Conservation (phyloP, 2,113 vertebrate species). For the Labeo rohita region DNA sequence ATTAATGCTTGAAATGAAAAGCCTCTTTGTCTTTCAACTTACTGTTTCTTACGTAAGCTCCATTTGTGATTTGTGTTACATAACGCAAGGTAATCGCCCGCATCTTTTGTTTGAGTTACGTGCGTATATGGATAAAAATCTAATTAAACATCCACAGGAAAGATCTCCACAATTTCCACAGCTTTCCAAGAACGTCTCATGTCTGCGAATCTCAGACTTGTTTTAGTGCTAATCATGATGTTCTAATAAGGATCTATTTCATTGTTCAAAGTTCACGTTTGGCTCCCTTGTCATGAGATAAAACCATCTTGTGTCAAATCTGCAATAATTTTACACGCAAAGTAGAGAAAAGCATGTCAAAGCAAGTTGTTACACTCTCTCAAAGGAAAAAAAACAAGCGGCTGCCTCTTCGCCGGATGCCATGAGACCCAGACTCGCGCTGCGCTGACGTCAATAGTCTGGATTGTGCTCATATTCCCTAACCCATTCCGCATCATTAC, state of each 20-base stretch:
- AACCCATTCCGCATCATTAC: conserved; percentile 3
- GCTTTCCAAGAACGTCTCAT: background rate
- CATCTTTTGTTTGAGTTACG: conserved; percentile 1
- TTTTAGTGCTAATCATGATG: background rate
- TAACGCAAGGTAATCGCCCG: conserved; percentile 6
- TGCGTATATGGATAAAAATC: background rate
- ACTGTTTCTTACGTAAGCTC: conserved; percentile 1
- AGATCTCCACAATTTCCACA: background rate
- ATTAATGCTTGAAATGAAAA: background rate
- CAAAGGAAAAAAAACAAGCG: background rate
- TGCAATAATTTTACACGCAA: background rate
- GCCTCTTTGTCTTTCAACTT: conserved; percentile 27
- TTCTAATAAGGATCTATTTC: background rate
- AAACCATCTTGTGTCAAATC: background rate
- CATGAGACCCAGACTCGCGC: conserved; percentile 6
- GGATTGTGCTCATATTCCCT: conserved; percentile 20
- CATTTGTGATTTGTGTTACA: background rate
- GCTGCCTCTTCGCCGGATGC: background rate
- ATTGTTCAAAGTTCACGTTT: background rate
- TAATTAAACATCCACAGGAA: background rate
- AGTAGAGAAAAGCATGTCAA: background rate
- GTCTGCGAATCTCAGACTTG: background rate
- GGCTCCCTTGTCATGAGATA: background rate
- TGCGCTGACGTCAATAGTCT: conserved; percentile 39
- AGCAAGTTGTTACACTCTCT: conserved; percentile 6